phyloP scores from a whole-genome alignment of 2,113 vertebrate genomes.

The Sebastes fasciatus region DNA sequence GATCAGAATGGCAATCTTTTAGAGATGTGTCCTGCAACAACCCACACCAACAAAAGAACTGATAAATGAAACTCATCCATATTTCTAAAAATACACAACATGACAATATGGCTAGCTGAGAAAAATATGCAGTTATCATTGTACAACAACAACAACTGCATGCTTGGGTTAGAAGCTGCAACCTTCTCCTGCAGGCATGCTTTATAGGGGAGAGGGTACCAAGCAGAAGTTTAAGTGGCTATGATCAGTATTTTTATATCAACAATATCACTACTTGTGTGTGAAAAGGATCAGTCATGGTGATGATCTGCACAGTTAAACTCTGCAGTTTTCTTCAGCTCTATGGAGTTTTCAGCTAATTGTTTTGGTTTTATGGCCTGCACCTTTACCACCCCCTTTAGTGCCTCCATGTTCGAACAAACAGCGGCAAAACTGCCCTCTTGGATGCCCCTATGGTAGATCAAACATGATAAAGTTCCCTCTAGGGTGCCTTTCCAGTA shows the following conservation, averaged over 20 bases:
- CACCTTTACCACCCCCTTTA: too few relatives aligned
- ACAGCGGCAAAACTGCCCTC: too few relatives aligned
- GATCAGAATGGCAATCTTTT: neutral
- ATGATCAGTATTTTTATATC: neutral
- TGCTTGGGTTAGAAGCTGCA: neutral
- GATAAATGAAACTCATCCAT: neutral
- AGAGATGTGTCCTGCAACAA: neutral
- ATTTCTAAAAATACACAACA: neutral
- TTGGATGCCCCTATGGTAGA: too few relatives aligned
- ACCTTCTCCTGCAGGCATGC: neutral
- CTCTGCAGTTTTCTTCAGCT: neutral
- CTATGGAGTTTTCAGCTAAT: too few relatives aligned
- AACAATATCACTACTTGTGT: too few relatives aligned
- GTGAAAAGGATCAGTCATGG: too few relatives aligned
- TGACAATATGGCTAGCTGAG: neutral
- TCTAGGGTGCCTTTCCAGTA: too few relatives aligned
- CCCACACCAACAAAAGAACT: neutral
- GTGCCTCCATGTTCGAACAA: too few relatives aligned
- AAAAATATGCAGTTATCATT: neutral
- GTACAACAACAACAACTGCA: neutral
- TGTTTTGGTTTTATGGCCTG: too few relatives aligned
- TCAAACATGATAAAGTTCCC: too few relatives aligned
- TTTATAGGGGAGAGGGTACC: neutral
- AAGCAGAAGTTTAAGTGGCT: neutral
- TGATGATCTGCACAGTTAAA: neutral